Evolutionary conservation across 2,113 vertebrate genomes (phyloP).

Genomic region (Morone saxatilis): DNA sequence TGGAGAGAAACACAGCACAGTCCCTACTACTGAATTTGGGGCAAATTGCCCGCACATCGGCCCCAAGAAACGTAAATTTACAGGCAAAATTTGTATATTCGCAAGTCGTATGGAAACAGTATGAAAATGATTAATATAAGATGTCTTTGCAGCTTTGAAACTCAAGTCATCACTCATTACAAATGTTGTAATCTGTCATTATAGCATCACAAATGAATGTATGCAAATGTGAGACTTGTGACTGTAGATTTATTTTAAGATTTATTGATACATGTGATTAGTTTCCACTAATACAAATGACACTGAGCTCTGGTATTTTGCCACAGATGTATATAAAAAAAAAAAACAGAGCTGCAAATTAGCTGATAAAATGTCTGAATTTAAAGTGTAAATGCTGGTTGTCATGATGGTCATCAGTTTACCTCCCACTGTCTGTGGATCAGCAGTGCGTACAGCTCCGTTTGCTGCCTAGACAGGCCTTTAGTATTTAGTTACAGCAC

Average conservation of each 20-base stretch:
- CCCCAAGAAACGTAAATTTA: not conserved
- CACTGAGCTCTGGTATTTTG: not conserved
- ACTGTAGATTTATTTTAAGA: not conserved
- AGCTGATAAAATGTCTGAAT: slow-evolving; percentile 1
- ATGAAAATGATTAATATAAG: not conserved
- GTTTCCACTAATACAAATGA: not conserved
- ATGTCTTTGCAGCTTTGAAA: not conserved
- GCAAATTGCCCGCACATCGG: not conserved
- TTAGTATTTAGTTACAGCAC: slow-evolving; percentile 59
- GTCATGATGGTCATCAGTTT: not conserved
- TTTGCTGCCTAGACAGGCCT: slow-evolving; percentile 27
- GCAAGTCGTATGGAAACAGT: not conserved
- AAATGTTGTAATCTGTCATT: slow-evolving; percentile 1
- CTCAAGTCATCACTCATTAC: not conserved
- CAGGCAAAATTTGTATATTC: not conserved
- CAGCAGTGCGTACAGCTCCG: not conserved
- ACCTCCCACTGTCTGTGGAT: not conserved
- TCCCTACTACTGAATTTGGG: not conserved
- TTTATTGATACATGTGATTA: not conserved
- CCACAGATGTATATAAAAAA: not conserved
- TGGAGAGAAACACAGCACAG: not conserved
- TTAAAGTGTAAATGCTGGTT: not conserved
- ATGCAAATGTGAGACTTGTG: not conserved
- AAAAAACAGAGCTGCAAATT: not conserved
- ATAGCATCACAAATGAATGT: not conserved